A percentile compares a stretch with the other conserved stretches of the same genome.
Evolutionary conservation across 2,797 vertebrate genomes (phyloP).

Genomic region (Anguilla megastoma): DNA sequence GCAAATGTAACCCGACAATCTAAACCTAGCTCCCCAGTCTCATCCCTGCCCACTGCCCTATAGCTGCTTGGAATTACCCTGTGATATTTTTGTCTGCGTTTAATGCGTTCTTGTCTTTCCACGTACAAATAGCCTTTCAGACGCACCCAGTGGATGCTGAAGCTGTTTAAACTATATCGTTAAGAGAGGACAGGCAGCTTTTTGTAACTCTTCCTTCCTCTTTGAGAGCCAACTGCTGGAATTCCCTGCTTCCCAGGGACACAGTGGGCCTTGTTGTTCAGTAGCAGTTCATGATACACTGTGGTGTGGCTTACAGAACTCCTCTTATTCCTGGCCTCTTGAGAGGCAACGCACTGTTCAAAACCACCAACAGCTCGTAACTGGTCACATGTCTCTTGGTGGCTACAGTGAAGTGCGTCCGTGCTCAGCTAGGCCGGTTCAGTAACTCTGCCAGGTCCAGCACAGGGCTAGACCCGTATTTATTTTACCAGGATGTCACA

Average conservation of each 20-base stretch:
- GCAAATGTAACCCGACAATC: neutral
- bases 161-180: neutral
- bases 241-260: neutral
- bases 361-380: neutral
- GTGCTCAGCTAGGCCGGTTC: neutral
- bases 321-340: conserved; percentile 1
- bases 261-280: conserved; percentile 23
- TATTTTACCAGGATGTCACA: neutral
- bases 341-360: neutral
- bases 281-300: neutral
- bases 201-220: conserved; percentile 8
- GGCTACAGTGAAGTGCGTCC: neutral
- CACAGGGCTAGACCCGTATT: neutral
- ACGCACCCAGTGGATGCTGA: neutral
- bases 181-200: neutral
- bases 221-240: neutral
- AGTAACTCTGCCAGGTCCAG: neutral
- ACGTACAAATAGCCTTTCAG: neutral
- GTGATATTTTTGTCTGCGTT: neutral
- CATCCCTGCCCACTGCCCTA: neutral
- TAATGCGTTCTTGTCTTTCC: conserved; percentile 2
- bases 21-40: neutral
- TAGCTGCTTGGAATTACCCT: neutral
- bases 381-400: neutral
- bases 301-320: neutral